Conservation (phyloP, 1,140 invertebrate species). For the Aethina tumida region DNA sequence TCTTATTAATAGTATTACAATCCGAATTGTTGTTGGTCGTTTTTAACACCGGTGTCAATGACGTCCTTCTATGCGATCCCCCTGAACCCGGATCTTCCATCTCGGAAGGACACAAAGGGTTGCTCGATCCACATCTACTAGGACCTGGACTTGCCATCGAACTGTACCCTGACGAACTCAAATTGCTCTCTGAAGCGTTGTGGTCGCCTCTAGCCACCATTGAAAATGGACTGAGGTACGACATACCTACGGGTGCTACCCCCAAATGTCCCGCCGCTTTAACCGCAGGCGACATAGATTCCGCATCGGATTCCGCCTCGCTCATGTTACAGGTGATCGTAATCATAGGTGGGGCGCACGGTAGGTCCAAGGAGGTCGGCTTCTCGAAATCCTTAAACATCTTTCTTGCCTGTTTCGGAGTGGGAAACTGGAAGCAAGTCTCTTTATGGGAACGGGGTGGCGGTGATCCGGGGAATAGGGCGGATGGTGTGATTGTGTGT, state of each 20-base stretch:
- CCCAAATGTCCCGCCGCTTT: conserved; percentile 26
- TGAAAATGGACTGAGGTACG: conserved; percentile 65
- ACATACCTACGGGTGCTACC: conserved; percentile 48
- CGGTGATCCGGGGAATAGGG: conserved; percentile 45
- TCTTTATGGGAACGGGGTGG: conserved; percentile 42
- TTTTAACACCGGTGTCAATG: conserved; percentile 39
- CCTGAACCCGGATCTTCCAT: conserved; percentile 53
- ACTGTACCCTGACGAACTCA: conserved; percentile 72
- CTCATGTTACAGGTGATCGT: conserved; percentile 64
- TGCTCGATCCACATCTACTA: conserved; percentile 64
- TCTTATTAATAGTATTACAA: conserved; percentile 25
- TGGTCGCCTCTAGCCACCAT: conserved; percentile 56
- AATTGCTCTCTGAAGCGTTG: conserved; percentile 66
- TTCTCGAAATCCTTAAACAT: conserved; percentile 46
- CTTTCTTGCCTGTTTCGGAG: conserved; percentile 24
- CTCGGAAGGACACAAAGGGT: conserved; percentile 60
- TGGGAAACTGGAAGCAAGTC: conserved; percentile 34
- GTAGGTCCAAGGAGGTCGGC: conserved; percentile 52
- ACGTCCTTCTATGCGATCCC: conserved; percentile 39
- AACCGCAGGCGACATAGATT: conserved; percentile 47
- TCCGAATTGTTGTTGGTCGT: conserved; percentile 38
- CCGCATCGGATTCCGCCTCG: conserved; percentile 61
- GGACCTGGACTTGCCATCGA: conserved; percentile 71
- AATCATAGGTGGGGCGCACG: conserved; percentile 56
- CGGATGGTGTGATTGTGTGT: conserved; percentile 30